Evolutionary conservation across 2,888 invertebrate genomes (phyloP).

Genomic region (Hydropsyche betteni): DNA sequence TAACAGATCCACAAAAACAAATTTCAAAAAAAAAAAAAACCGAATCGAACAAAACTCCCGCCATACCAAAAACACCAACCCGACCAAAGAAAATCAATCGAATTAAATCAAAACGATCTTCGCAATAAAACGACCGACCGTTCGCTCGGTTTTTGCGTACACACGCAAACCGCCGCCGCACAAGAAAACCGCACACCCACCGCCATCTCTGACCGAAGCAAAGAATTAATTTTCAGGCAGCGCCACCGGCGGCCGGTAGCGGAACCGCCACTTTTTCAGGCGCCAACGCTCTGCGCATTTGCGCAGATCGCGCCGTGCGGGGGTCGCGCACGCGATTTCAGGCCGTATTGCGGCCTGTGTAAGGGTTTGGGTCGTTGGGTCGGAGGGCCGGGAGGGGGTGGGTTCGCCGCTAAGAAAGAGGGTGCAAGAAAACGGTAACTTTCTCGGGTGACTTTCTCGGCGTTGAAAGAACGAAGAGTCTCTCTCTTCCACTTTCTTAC

Average conservation of each 20-base stretch:
- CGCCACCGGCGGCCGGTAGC: conserved; percentile 48
- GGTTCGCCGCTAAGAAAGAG: conserved; percentile 14
- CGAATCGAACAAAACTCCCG: too few species aligned
- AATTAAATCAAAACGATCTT: neutral
- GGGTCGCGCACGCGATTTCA: neutral
- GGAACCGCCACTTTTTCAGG: conserved; percentile 31
- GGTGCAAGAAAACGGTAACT: conserved; percentile 47
- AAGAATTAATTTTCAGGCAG: conserved; percentile 44
- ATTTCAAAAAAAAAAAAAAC: too few species aligned
- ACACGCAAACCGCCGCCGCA: conserved; percentile 34
- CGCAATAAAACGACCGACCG: conserved; percentile 7
- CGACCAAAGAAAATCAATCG: neutral
- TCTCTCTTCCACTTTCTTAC: conserved; percentile 45
- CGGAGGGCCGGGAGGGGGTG: too few species aligned
- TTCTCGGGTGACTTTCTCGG: conserved; percentile 49
- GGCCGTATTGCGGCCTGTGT: neutral
- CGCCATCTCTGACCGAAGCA: conserved; percentile 49
- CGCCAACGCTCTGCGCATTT: conserved; percentile 36
- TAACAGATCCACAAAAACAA: too few species aligned
- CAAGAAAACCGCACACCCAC: conserved; percentile 47
- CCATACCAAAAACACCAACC: too few species aligned
- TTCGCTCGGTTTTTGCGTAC: conserved; percentile 35
- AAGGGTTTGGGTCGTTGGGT: neutral
- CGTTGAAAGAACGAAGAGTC: conserved; percentile 40
- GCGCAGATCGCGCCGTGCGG: too few species aligned